A percentile compares a stretch with the other conserved stretches of the same genome.
phyloP scores from a whole-genome alignment of 2,113 vertebrate genomes.

The Myocastor coypus region DNA sequence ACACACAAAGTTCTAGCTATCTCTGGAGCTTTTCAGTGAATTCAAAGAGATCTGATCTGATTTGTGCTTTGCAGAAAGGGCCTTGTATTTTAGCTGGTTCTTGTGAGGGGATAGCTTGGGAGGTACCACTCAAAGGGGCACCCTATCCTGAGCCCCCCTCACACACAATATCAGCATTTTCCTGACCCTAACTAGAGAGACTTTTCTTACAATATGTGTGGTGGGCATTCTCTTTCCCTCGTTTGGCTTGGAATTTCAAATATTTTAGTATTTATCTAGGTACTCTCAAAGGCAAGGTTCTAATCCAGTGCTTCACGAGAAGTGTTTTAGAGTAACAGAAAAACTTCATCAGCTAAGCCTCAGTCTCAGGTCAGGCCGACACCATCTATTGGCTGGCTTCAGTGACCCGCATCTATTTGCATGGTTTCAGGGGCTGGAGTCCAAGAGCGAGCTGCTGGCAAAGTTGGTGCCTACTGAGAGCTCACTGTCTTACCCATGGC shows the following conservation, averaged over 20 bases:
- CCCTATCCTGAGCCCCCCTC: accelerated
- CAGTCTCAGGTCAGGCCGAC: not conserved
- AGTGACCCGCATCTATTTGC: not conserved
- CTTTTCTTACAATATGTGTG: not conserved
- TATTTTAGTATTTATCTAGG: not conserved
- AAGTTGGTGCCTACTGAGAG: too few relatives aligned
- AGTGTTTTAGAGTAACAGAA: not conserved
- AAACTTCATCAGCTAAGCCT: too few relatives aligned
- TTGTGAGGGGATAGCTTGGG: not conserved
- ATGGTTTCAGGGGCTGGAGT: not conserved
- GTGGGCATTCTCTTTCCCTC: not conserved
- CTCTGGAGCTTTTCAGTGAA: not conserved
- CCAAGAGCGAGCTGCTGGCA: not conserved
- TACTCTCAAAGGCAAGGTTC: not conserved
- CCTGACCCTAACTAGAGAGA: too few relatives aligned
- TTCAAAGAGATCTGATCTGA: not conserved
- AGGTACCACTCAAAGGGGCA: not conserved
- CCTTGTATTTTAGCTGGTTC: accelerated
- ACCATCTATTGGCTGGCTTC: not conserved
- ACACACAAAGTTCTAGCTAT: not conserved
- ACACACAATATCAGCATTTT: too few relatives aligned
- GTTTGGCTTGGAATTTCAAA: not conserved
- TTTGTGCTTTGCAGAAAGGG: not conserved
- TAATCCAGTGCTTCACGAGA: not conserved
- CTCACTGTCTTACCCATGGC: too few relatives aligned